Percentiles rank a stretch among this genome's conserved stretches.
Evolutionary conservation across 2,113 vertebrate species (phyloP).

Genomic region (Epinephelus fuscoguttatus): DNA sequence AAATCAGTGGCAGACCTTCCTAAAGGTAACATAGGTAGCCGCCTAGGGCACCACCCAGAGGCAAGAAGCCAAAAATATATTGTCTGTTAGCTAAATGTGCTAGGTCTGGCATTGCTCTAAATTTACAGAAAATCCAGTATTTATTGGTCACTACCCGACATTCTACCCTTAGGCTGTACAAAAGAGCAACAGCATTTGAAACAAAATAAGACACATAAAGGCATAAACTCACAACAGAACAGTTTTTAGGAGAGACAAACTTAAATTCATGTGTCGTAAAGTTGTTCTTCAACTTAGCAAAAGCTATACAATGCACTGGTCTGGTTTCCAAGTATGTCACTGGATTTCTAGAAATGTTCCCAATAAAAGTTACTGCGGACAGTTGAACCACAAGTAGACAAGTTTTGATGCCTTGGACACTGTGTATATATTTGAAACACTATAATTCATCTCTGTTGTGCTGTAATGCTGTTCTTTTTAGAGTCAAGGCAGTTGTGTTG

Average conservation of each 20-base stretch:
- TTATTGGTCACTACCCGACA: not conserved
- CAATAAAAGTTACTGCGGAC: not conserved
- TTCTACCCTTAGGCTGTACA: not conserved
- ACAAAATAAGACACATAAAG: not conserved
- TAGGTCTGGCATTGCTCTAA: not conserved
- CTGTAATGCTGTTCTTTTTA: not conserved
- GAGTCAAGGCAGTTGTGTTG: constrained; percentile 1
- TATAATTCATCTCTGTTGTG: not conserved
- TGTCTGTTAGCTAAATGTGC: too few relatives aligned
- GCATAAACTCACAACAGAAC: not conserved
- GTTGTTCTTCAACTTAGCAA: not conserved
- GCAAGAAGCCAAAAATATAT: too few relatives aligned
- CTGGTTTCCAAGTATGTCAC: too few relatives aligned
- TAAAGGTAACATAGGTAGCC: too few relatives aligned
- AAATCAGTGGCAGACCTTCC: too few relatives aligned
- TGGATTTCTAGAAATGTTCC: too few relatives aligned
- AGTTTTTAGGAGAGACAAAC: not conserved
- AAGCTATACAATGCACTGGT: not conserved
- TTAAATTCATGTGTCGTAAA: not conserved
- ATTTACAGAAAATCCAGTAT: not conserved
- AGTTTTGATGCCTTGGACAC: not conserved
- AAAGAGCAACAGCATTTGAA: not conserved
- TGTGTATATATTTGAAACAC: not conserved
- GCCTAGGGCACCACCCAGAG: too few relatives aligned
- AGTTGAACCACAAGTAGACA: not conserved